Base-by-base conservation (phyloP, 2,797 vertebrate species). In the Pseudochirops cupreus region DNA sequence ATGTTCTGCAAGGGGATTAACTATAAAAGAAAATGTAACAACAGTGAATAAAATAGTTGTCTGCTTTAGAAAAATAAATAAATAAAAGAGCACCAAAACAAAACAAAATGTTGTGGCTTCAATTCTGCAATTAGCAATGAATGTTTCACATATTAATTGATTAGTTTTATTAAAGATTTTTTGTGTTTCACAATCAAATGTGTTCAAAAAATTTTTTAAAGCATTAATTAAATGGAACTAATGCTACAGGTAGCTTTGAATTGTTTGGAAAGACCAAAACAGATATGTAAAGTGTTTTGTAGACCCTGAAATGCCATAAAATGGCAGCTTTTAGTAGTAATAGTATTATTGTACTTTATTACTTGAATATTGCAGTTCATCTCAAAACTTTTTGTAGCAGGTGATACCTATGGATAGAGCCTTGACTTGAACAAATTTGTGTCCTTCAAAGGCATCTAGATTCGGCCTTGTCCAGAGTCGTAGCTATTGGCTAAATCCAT, bases 31-130 rank as follows among this genome's bases (percentile, higher is more conserved):
- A 92, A 29, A 3, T 91, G 18, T 3, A 67, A 16, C 52, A 67
- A 92, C 7, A 91, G 9, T n/a, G 55, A 91, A 59, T 90, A 92
- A 95, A 91, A 31, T 1, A 59, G 57, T 92, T 50, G 0, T 91
- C 31, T 62, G 52, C 57, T 92, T 95, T 91, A 94, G 52, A 95
- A 52, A 97, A 92, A 92, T 87, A 54, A 54, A 54, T 54, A 54
- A 28, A 87, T 87, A 87, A 82, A 82, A 82, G 74, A 87, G 50
- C 21, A 11, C 39, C 39, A 87, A 46, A 82, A 87, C 1, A 0
- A 82, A 82, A 82, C 67, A 39, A 82, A 82, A 24, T 18, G 2
- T 33, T 24, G 74, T 11, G 26, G 39, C 46, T 87, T 18, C 9
- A 26, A 26, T 50, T 87, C 21, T 50, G 21, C 39, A 50, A 50